These are phyloP conservation scores for Ambastaia sidthimunki DNA, from an alignment of 2,797 vertebrate species.

Conservation along the genomic window DNA sequence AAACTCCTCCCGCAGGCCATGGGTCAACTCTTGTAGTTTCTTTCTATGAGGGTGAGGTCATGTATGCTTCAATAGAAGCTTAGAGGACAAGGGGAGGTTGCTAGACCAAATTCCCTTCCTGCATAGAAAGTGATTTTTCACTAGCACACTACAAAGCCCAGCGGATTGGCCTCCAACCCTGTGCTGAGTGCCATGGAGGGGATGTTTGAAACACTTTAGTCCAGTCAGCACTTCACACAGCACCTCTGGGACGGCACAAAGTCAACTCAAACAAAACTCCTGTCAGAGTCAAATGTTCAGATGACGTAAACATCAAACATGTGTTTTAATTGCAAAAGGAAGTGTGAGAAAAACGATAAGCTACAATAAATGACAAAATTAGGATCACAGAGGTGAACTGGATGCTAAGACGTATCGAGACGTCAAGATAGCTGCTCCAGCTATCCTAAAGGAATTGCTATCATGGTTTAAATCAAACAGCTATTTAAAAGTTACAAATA, in stretches of 20 bases:
- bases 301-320: constrained; percentile 63
- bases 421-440: constrained; percentile 8
- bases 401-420: not conserved
- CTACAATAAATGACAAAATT: constrained; percentile 21
- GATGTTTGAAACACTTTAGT: constrained; percentile 64
- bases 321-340: constrained; percentile 66
- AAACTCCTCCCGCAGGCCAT: not conserved
- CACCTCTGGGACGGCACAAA: constrained; percentile 30
- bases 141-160: constrained; percentile 60
- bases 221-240: constrained; percentile 73
- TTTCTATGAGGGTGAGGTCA: not conserved
- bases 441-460: constrained; percentile 47
- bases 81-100: constrained; percentile 29
- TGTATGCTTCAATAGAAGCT: not conserved
- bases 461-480: constrained; percentile 29
- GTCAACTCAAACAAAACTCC: constrained; percentile 66
- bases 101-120: constrained; percentile 44
- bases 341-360: constrained; percentile 32
- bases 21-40: not conserved
- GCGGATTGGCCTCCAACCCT: constrained; percentile 57
- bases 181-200: constrained; percentile 50
- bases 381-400: constrained; percentile 35
- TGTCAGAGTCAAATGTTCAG: constrained; percentile 71
- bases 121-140: constrained; percentile 58
- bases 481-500: constrained; percentile 54